Base-by-base conservation (phyloP, 2,797 vertebrate species). In the Pangasius mekongensis region DNA sequence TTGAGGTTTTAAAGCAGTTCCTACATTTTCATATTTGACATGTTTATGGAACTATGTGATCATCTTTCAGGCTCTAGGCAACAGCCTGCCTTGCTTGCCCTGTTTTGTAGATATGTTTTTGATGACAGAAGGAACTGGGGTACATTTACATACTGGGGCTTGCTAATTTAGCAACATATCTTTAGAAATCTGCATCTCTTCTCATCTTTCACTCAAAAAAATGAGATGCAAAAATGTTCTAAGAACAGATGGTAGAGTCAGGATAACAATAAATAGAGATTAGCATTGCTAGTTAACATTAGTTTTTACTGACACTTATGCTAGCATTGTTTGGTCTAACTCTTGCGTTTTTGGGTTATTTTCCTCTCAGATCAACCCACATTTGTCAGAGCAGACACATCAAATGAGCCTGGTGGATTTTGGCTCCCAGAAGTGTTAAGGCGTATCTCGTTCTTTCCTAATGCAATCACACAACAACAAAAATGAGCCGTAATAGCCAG, bases 301-400 rank as follows among this genome's bases (percentile, higher is more conserved):
- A 3, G 18, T 69, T 66, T 66, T 84, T 22, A 36, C 82, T 30
- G 43, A 84, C 30, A 83, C 6, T 4, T 66, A 83, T n/a, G 30
- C 33, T 60, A 83, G 81, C 39, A 8, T 27, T 54, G 47, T 36
- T 84, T 54, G 20, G 27, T 54, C 49, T 56, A 54, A 36, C 16
- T n/a, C 58, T 84, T 27, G 1, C 2, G 20, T 84, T 83, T 52
- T 67, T 52, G 82, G 62, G 43, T 54, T 64, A 33, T 64, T 22
- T 71, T 83, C 54, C 56, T 60, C 30, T 43, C 16, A 82, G 33
- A 88, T 82, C 64, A 85, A 64, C 54, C 85, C 77, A 47, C 22
- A 39, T 74, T 30, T 80, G 49, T 67, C 74, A 33, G n/a, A 36
- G 64, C 69, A 60, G 33, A 66, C 47, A 66, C 18, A 84, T 78